Conservation (phyloP, 2,888 invertebrate species). For the Pollenia griseotomentosa region DNA sequence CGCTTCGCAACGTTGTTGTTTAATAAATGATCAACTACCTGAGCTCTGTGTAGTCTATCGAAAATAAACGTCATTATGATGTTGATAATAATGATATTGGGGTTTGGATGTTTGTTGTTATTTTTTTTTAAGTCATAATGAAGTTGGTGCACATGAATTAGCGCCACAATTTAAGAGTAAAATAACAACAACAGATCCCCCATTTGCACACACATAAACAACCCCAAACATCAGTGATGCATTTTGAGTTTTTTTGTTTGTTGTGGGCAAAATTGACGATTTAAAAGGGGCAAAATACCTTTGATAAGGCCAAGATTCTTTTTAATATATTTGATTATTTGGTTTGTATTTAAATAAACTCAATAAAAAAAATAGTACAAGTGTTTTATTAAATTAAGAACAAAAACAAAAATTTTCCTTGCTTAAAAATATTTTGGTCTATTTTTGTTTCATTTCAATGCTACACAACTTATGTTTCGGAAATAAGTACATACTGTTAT, state of each 20-base stretch:
- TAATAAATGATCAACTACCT: constrained; percentile 73
- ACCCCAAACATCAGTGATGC: neutral
- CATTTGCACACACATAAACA: constrained; percentile 21
- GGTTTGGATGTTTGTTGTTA: constrained; percentile 19
- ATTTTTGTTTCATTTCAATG: no score
- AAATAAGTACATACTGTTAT: no score
- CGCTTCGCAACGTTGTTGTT: constrained; percentile 72
- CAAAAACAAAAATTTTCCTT: no score
- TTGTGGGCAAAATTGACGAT: no score
- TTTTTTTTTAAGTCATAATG: constrained; percentile 43
- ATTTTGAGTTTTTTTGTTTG: neutral
- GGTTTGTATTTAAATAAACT: no score
- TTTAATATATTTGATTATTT: no score
- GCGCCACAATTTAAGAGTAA: constrained; percentile 66
- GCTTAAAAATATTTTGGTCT: no score
- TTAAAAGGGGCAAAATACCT: no score
- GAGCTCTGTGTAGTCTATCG: constrained; percentile 68
- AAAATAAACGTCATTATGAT: constrained; percentile 52
- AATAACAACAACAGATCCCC: constrained; percentile 26
- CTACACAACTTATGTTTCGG: no score
- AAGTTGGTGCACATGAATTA: constrained; percentile 68
- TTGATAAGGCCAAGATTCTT: no score
- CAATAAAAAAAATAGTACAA: no score
- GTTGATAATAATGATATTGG: constrained; percentile 27
- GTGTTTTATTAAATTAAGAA: no score